Percentiles rank a stretch among this genome's conserved stretches.
Evolutionary conservation across 92 coral and sea anemone species (phyloP).

Genomic region (Epizoanthus rinbou): DNA sequence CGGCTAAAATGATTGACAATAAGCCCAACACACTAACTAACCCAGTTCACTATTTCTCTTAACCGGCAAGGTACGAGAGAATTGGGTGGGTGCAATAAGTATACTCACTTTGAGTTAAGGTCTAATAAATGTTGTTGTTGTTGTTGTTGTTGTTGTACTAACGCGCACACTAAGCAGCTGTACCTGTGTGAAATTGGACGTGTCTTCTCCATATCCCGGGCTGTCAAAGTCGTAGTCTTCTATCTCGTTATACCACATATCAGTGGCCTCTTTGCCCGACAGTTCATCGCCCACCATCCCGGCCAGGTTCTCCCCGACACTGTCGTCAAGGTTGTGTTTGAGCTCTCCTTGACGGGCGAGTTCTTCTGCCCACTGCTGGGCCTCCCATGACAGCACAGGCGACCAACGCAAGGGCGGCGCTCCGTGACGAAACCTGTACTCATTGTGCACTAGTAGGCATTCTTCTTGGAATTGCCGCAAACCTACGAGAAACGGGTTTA

Average conservation of each 20-base stretch:
- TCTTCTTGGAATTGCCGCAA: slow-evolving; percentile 96
- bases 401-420: slow-evolving; percentile 96
- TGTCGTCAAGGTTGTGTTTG: slow-evolving; percentile 86
- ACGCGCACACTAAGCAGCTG: too few relatives aligned
- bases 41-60: too few relatives aligned
- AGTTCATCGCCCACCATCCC: slow-evolving; percentile 93
- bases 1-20: too few relatives aligned
- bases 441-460: slow-evolving; percentile 87
- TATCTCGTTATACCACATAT: slow-evolving; percentile 97
- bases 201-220: slow-evolving; percentile 88
- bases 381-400: slow-evolving; percentile 91
- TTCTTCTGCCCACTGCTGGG: slow-evolving; percentile 98
- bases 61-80: too few relatives aligned
- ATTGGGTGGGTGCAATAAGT: too few relatives aligned
- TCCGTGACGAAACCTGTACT: slow-evolving; percentile 86
- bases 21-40: too few relatives aligned
- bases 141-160: too few relatives aligned
- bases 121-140: too few relatives aligned
- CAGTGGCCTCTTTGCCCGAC: slow-evolving; percentile 86
- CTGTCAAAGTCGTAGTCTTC: slow-evolving; percentile 78
- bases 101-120: too few relatives aligned
- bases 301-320: slow-evolving; percentile 96
- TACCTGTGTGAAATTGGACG: slow-evolving; percentile 97
- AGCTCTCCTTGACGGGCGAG: slow-evolving; percentile 85
- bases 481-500: slow-evolving; percentile 52